Evolutionary conservation across 2,888 invertebrate species (phyloP), one percentile per base, ranked within the genome.

Genomic region (Quadroppia sp.): DNA sequence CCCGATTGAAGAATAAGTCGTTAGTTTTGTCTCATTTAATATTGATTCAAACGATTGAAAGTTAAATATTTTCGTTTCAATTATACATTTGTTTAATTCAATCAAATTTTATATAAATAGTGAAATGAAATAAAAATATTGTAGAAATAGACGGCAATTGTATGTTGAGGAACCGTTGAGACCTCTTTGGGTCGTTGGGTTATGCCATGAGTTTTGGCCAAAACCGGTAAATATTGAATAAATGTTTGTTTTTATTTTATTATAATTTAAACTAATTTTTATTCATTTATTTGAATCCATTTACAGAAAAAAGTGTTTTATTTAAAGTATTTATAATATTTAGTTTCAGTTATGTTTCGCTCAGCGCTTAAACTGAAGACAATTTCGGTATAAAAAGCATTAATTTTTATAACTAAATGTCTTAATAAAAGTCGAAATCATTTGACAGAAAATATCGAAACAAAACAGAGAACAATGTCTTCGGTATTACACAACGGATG

Each of bases 401-500:
- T 36, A 11, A 4, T 36, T 36, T 36, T 36, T 36, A 36, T 36
- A 36, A 48, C 15, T 48, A n/a, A n/a, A 4, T 48, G 6, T 4
- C 7, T 15, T 48, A 30, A 32, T 59, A 32, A 67, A 23, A 40
- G 36, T 67, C 7, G 2, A 67, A 32, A 9, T 40, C 1, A 45
- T 42, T 25, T 45, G 3, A 69, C 13, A 69, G 69, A 42, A 69
- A 1, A 69, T 69, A 13, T 69, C 69, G 7, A 69, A 42, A 42
- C 45, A 1, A 15, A 40, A 69, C 11, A 3, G 30, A 28, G 30
- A 59, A 7, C 40, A 23, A 25, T 69, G 25, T 42, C 23, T 69
- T 45, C 69, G 69, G 1, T 45, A 28, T 42, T 42, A 69, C 17
- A 15, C 69, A 40, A 45, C 69, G 20, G 15, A 42, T 28, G 23